Evolutionary conservation across 1,140 invertebrate genomes (phyloP).

Genomic region (Drosophila repleta): DNA sequence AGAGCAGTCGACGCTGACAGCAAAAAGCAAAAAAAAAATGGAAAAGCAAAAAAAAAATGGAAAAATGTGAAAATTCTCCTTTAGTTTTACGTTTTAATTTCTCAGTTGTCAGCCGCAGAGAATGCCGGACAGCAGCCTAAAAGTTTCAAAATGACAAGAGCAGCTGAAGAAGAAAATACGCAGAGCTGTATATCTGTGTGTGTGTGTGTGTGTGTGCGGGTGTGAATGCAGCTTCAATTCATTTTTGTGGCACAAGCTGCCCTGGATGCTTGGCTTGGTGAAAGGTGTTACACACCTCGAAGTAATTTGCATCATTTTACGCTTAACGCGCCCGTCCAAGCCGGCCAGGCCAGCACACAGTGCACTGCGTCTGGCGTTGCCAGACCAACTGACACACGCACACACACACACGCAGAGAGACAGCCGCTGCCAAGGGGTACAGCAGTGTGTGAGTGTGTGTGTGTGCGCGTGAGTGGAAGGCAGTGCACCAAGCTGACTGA

Average conservation of each 20-base stretch:
- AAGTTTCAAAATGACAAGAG: conserved; percentile 47
- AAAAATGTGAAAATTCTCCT: conserved; percentile 18
- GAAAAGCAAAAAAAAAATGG: background rate
- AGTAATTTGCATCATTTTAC: conserved; percentile 67
- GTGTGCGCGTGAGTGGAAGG: background rate
- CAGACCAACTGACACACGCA: conserved; percentile 47
- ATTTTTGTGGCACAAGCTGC: conserved; percentile 26
- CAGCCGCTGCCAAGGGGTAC: conserved; percentile 24
- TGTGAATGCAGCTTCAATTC: conserved; percentile 27
- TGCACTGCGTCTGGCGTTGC: conserved; percentile 21
- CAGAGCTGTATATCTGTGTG: background rate
- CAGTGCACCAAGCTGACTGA: conserved; percentile 2
- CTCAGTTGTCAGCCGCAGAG: conserved; percentile 45
- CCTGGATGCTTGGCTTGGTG: background rate
- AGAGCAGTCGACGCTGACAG: conserved; percentile 17
- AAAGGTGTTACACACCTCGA: conserved; percentile 52
- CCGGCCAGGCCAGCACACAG: conserved; percentile 14
- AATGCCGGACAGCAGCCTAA: conserved; percentile 28
- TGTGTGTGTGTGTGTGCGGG: conserved; percentile 6
- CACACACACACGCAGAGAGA: conserved; percentile 6
- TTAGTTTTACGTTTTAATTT: conserved; percentile 52
- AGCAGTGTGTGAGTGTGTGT: background rate
- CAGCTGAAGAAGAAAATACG: conserved; percentile 12
- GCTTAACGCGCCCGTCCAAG: conserved; percentile 51
- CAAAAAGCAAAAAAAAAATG: background rate